Evolutionary conservation across 2,113 vertebrate genomes (phyloP), one percentile per base, ranked within the genome.

Genomic region (Trematomus loennbergii): DNA sequence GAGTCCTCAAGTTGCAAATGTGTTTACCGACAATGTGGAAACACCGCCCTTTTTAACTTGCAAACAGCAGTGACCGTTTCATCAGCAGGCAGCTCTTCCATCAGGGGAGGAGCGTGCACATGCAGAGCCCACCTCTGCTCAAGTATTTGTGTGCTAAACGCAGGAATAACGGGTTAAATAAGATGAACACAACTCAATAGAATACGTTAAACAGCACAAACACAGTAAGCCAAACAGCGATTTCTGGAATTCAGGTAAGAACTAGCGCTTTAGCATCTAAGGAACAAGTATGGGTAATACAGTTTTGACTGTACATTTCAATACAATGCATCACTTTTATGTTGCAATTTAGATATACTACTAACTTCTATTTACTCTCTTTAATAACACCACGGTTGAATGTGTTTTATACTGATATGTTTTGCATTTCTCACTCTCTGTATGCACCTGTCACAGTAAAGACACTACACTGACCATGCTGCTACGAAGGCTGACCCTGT

Each of bases 401-500:
- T 18, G 15, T 25, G 1, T 71, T 50, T 54, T 1, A 15, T 66
- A 29, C 2, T 67, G 12, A 20, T 29, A 0, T 36, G 22, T 2
- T 45, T 15, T 67, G n/a, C 59, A 20, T 45, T 7, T 46, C 12
- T 65, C 5, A 9, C 49, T 40, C 5, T 40, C 5, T 70, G 1
- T 46, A 0, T 65, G 9, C 72, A 1, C 58, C 15, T 53, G 16
- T 62, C 7, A 48, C 9, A 62, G 43, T 57, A 50, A 49, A 79
- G 71, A 25, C 16, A 61, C 22, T 46, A 62, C 65, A 78, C 1
- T 66, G 54, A 78, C 63, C 66, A 92, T 94, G 92, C 66, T 94
- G 87, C 81, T 93, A 54, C 79, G 10, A 22, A 90, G 89, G 55
- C 76, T 94, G 29, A 65, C 64, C 1, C 48, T 90, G 62, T 90